Evolutionary conservation across 2,888 invertebrate species (phyloP), one percentile per base, ranked within the genome.

Genomic region (Aphidius colemani): DNA sequence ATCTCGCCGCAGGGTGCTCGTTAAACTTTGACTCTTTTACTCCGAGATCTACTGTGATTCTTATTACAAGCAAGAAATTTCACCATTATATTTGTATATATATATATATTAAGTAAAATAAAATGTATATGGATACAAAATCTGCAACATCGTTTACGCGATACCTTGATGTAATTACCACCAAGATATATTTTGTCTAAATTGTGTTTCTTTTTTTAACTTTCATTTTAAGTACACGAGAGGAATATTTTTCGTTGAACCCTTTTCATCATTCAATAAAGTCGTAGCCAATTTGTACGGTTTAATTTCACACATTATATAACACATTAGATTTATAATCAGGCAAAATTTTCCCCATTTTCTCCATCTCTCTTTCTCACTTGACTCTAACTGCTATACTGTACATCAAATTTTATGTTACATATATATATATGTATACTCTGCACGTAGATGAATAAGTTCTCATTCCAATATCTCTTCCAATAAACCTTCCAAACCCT

Each of bases 261-360:
- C 18, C 46, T 43, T 13, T 13, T 9, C 10, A 9, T 49, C 51
- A 64, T 64, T 57, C 64, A 67, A 66, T 69, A 69, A 45, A 69
- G 53, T 61, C 61, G 66, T 64, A 67, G 69, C 65, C 68, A 71
- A 70, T 71, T 71, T 67, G 59, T 55, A 44, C 56, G 57, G 68
- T 67, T 69, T 69, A 70, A 70, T 68, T 68, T 63, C 55, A 64
- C 64, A 67, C 64, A 65, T 49, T 58, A 58, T 61, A 65, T 58
- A 48, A 57, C 57, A 46, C 60, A 53, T 57, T 18, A 30, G 61
- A 53, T 58, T 64, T 55, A 64, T 64, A 64, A 64, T 60, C 59
- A 60, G 49, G 5, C 30, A 30, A 30, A 30, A 30, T 53, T 30
- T 45, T 45, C 53, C 53, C 57, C 30, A 39, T 40, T 57, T 57